phyloP scores from a whole-genome alignment of 1,140 invertebrate genomes.

The Trialeurodes vaporariorum region DNA sequence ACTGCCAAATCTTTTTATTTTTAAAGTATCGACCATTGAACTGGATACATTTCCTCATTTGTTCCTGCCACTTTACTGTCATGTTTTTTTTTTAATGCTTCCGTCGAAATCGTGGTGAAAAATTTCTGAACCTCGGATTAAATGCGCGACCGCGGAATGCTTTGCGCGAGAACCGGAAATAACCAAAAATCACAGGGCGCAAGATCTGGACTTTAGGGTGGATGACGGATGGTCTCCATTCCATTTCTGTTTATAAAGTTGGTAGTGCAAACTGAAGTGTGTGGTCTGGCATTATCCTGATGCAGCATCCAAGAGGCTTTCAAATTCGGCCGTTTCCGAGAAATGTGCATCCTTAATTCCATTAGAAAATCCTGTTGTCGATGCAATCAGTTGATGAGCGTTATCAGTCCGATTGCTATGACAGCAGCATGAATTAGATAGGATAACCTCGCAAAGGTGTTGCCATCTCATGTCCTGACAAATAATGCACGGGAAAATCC shows the following conservation, averaged over 20 bases:
- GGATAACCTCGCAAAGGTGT: too few relatives aligned
- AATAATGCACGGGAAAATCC: too few relatives aligned
- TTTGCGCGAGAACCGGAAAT: background rate
- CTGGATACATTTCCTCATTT: too few relatives aligned
- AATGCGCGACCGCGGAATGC: background rate
- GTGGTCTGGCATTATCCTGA: background rate
- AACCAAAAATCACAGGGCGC: background rate
- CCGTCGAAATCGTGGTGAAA: too few relatives aligned
- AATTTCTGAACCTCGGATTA: background rate
- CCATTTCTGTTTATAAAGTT: background rate
- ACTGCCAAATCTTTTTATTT: too few relatives aligned
- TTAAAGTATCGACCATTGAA: too few relatives aligned
- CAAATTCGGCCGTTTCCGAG: background rate
- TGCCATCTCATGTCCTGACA: too few relatives aligned
- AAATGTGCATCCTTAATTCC: background rate
- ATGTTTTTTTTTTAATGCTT: too few relatives aligned
- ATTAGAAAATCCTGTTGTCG: background rate
- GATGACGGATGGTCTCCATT: background rate
- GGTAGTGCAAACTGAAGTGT: background rate
- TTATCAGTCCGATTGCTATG: too few relatives aligned
- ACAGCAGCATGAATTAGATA: too few relatives aligned
- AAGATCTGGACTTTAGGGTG: background rate
- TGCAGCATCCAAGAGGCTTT: background rate
- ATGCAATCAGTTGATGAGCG: too few relatives aligned
- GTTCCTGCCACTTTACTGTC: too few relatives aligned